Evolutionary conservation across 2,113 vertebrate species (phyloP).

Genomic region (Cavia aperea): DNA sequence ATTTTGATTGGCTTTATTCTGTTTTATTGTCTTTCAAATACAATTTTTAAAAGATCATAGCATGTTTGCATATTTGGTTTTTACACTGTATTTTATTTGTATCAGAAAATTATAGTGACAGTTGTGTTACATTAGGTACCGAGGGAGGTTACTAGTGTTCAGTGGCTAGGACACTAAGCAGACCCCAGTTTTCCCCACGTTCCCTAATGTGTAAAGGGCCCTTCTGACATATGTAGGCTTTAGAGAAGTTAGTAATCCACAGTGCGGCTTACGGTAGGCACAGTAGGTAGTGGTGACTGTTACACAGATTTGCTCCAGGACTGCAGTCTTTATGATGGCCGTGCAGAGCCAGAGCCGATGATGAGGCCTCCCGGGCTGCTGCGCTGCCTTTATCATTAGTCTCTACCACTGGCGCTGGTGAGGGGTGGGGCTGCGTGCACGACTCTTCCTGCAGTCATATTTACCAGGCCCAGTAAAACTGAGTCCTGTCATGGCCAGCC

Average conservation of each 20-base stretch:
- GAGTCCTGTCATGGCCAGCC: neutral
- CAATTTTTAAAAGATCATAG: neutral
- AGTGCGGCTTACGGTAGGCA: neutral
- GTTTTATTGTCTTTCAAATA: no score
- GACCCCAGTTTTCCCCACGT: neutral
- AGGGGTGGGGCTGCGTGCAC: neutral
- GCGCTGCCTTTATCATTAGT: neutral
- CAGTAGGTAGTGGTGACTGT: neutral
- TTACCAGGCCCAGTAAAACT: neutral
- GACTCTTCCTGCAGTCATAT: neutral
- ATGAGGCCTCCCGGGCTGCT: neutral
- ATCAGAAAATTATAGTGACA: conserved; percentile 5
- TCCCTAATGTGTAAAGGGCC: neutral
- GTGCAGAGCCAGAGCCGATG: neutral
- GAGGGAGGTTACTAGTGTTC: neutral
- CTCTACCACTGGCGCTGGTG: neutral
- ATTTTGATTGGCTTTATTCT: no score
- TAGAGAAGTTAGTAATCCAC: conserved; percentile 30
- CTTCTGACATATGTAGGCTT: conserved; percentile 13
- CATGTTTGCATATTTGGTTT: conserved; percentile 28
- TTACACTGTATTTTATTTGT: conserved; percentile 38
- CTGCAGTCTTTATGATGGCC: neutral
- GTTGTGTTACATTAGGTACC: neutral
- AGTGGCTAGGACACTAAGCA: neutral
- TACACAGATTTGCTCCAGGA: neutral